Evolutionary conservation across 2,797 vertebrate genomes (phyloP).

Genomic region (Cottoperca gobio): DNA sequence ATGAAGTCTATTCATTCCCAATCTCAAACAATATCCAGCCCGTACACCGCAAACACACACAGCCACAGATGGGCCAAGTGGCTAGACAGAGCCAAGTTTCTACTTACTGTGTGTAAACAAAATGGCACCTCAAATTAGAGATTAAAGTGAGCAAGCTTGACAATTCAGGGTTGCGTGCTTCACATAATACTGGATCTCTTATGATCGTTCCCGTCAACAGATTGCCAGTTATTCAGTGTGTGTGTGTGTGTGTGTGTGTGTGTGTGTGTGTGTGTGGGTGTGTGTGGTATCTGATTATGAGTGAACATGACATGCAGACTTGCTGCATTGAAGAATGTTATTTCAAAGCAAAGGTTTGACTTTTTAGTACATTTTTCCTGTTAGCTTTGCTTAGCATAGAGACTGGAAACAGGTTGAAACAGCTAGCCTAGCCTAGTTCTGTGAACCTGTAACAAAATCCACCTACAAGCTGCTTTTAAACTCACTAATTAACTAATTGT

Average conservation of each 20-base stretch:
- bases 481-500: not conserved
- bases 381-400: not conserved
- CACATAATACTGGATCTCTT: conserved; percentile 31
- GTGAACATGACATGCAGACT: conserved; percentile 15
- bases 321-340: not conserved
- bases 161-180: conserved; percentile 37
- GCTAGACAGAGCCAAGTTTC: conserved; percentile 66
- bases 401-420: not conserved
- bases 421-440: not conserved
- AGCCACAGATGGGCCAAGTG: conserved; percentile 66
- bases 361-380: not conserved
- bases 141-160: conserved; percentile 49
- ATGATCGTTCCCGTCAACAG: conserved; percentile 19
- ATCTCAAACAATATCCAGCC: conserved; percentile 67
- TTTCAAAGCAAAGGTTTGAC: conserved; percentile 10
- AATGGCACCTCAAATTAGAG: conserved; percentile 49
- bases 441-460: not conserved
- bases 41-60: conserved; percentile 66
- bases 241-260: conserved; percentile 1
- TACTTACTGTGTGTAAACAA: conserved; percentile 70
- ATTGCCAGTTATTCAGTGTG: conserved; percentile 24
- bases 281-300: conserved; percentile 1
- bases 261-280: conserved; percentile 9
- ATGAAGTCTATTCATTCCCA: conserved; percentile 74
- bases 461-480: not conserved